Base-by-base conservation (phyloP, 1,140 invertebrate species). In the Atta colombica region DNA sequence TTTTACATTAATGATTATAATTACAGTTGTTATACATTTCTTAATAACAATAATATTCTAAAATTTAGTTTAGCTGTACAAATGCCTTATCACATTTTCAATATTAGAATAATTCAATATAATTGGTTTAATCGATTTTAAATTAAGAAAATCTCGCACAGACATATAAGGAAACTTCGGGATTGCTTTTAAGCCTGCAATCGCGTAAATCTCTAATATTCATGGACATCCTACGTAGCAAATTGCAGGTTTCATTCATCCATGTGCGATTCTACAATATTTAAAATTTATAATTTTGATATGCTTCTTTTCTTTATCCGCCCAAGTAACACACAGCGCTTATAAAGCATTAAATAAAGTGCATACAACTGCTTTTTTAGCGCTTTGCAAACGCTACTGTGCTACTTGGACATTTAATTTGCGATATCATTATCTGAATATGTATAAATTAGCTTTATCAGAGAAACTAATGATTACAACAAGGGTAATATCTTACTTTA, bases 171-270 rank as follows among this genome's bases (percentile, higher is more conserved):
- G 21, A 2, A 51, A 69, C 39, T 69, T 69, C 5, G 14, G 1
- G 60, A 61, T 61, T 49, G 3, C 66, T n/a, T 39, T 39, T 8
- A 39, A 39, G 6, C 35, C 7, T 39, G 35, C 35, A 39, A 7
- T 39, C 6, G 35, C 35, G 35, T 39, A 39, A 39, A 39, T 39
- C 35, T 39, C 35, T 39, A 39, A 39, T 8, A 39, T 39, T 39
- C 6, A 0, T 39, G 61, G 14, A 25, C 60, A 28, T 81, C 28
- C 31, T 55, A 5, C n/a, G 12, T 16, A 6, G 53, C 14, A 10
- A 80, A 82, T 78, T 88, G 35, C 7, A 39, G 60, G 25, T 72
- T 85, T 66, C 74, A 78, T 35, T 58, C 3, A n/a, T n/a, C 2
- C 51, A 53, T 45, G 39, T 51, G 4, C 14, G 14, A 51, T 51